Evolutionary conservation across 2,888 invertebrate genomes (phyloP), one percentile per base, ranked within the genome.

Genomic region (Agelastica alni): DNA sequence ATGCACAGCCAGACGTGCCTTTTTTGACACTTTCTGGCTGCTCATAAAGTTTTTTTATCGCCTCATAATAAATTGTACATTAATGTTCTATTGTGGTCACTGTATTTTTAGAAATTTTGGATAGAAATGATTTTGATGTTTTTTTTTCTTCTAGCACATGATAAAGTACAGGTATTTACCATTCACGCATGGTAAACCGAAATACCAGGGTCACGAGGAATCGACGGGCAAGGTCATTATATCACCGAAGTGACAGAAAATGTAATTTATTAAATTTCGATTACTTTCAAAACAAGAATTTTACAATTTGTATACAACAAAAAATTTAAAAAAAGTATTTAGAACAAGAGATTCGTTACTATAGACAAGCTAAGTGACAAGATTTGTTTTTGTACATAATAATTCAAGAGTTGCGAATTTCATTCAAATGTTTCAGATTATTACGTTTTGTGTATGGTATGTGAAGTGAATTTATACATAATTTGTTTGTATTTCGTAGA

Each of bases 141-240:
- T 44, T 44, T 69, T 84, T 87, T 61, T 84, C 2, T 39, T 39
- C 7, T 12, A 96, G 96, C 99, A 99, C 83, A 99, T 99, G 99
- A 91, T 99, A 75, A 96, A 94, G 81, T 99, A 98, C 80, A 89
- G 93, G 79, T 99, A 99, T 81, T 81, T 99, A 78, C 99, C 99
- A 58, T 99, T 99, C 79, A 96, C 97, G 48, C 92, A 94, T 76
- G 96, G 96, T 72, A 99, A 99, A 83, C 95, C 96, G 72, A 89
- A 90, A 78, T 96, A 96, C 81, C 90, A 91, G 78, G 86, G 84
- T 55, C 82, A 81, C 64, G 81, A 81, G 67, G 70, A 70, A 45
- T 62, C 66, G 28, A 53, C 69, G 53, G 71, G 69, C 43, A 72
- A 72, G 60, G 66, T 68, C 10, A 66, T 64, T 20, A 63, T 60